Conservation (phyloP, 2,888 invertebrate genomes). For the Marronus borbonicus region DNA sequence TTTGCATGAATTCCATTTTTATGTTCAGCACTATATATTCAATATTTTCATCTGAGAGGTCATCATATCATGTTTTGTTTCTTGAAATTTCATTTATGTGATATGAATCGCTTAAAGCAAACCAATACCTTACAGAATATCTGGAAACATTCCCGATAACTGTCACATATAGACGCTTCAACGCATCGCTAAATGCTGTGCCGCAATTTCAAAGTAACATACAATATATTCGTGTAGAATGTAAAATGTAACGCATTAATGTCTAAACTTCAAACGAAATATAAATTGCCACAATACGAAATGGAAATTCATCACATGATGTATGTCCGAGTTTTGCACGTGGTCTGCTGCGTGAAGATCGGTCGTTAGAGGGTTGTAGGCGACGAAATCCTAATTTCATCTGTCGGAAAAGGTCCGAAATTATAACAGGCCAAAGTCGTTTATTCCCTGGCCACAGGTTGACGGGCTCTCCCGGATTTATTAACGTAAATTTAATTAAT, state of each 20-base stretch:
- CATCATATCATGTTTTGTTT: too few species aligned
- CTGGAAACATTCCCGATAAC: background rate
- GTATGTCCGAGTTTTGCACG: background rate
- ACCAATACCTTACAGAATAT: background rate
- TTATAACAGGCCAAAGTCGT: background rate
- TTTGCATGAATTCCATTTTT: slow-evolving; percentile 12
- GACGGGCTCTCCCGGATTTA: background rate
- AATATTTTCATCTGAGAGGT: background rate
- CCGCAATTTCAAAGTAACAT: background rate
- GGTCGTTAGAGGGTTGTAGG: background rate
- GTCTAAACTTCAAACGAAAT: slow-evolving; percentile 10
- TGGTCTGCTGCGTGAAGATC: background rate
- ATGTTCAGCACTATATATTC: background rate
- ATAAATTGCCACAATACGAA: slow-evolving; percentile 9
- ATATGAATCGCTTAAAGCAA: too few species aligned
- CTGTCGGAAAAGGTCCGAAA: background rate
- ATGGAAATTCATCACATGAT: background rate
- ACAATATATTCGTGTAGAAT: background rate
- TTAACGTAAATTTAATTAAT: slow-evolving; percentile 8
- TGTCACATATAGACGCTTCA: background rate
- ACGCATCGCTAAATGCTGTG: background rate
- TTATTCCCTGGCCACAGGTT: background rate
- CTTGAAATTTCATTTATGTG: too few species aligned
- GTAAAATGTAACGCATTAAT: slow-evolving; percentile 6
- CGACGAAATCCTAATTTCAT: slow-evolving; percentile 16